phyloP scores from a whole-genome alignment of 1,140 invertebrate genomes.

The Drosophila lowei region DNA sequence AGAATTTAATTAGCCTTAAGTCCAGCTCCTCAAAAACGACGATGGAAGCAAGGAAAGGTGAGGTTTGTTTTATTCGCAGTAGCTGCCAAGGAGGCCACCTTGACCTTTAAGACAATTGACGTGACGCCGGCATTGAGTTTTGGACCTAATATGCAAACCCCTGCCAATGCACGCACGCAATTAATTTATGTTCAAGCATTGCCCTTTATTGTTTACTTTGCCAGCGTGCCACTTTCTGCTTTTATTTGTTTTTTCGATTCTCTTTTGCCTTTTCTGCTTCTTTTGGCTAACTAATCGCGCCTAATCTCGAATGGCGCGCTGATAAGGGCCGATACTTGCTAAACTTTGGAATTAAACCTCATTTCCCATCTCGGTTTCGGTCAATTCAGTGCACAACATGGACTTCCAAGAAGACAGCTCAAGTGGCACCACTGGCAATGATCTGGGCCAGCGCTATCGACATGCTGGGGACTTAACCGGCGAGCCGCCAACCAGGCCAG shows the following conservation, averaged over 20 bases:
- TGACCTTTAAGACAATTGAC: constrained; percentile 52
- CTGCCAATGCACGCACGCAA: not conserved
- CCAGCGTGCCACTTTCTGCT: constrained; percentile 24
- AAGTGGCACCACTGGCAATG: constrained; percentile 38
- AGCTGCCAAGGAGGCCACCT: constrained; percentile 45
- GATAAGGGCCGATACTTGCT: constrained; percentile 50
- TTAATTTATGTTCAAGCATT: constrained; percentile 5
- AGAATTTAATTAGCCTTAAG: constrained; percentile 1
- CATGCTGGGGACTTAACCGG: constrained; percentile 77
- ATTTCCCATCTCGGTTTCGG: constrained; percentile 46
- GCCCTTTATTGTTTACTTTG: constrained; percentile 30
- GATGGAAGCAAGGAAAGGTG: constrained; percentile 31
- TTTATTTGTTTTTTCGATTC: constrained; percentile 20
- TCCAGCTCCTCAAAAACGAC: not conserved
- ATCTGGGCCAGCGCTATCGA: constrained; percentile 67
- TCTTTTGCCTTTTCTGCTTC: constrained; percentile 7
- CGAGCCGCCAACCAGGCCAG: constrained; percentile 63
- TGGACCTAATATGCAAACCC: not conserved
- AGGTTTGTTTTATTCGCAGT: constrained; percentile 24
- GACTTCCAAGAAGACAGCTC: constrained; percentile 50
- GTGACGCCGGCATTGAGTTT: constrained; percentile 30
- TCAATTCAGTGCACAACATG: constrained; percentile 47
- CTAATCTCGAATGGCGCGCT: constrained; percentile 45
- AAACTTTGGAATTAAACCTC: constrained; percentile 68
- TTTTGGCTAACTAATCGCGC: constrained; percentile 48